phyloP scores from a whole-genome alignment of 2,797 vertebrate genomes.

The Anableps anableps region DNA sequence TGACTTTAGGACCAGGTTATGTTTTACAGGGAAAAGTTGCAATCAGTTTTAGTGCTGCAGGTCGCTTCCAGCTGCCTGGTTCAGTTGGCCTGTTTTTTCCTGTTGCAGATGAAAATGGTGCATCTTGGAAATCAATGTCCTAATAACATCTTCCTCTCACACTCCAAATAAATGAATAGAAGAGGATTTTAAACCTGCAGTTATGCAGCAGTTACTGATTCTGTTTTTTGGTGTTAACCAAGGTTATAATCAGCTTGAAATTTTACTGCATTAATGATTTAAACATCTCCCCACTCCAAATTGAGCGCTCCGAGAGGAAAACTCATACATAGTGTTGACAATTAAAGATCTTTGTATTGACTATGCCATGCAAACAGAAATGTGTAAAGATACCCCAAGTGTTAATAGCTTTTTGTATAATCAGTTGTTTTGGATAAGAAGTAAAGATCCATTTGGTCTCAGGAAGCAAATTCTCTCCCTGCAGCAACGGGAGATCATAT shows the following conservation, averaged over 20 bases:
- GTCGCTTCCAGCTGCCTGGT: neutral
- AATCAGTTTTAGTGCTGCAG: neutral
- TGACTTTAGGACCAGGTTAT: neutral
- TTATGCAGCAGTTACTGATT: neutral
- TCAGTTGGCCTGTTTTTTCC: neutral
- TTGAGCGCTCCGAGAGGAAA: neutral
- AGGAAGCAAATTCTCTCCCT: conserved; percentile 1
- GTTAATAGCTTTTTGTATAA: neutral
- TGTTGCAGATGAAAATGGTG: neutral
- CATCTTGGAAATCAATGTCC: neutral
- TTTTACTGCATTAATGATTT: neutral
- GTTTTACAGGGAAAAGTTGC: neutral
- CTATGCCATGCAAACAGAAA: neutral
- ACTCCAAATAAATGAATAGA: neutral
- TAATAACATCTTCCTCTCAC: neutral
- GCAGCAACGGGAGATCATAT: conserved; percentile 4
- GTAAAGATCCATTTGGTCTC: neutral
- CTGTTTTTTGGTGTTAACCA: neutral
- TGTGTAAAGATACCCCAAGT: conserved; percentile 6
- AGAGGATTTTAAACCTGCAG: neutral
- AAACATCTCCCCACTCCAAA: neutral
- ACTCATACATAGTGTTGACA: neutral
- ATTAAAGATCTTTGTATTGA: neutral
- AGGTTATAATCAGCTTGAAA: neutral
- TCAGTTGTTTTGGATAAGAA: conserved; percentile 6